phyloP scores from a whole-genome alignment of 2,113 vertebrate species.

The Eretmodus cyanostictus region DNA sequence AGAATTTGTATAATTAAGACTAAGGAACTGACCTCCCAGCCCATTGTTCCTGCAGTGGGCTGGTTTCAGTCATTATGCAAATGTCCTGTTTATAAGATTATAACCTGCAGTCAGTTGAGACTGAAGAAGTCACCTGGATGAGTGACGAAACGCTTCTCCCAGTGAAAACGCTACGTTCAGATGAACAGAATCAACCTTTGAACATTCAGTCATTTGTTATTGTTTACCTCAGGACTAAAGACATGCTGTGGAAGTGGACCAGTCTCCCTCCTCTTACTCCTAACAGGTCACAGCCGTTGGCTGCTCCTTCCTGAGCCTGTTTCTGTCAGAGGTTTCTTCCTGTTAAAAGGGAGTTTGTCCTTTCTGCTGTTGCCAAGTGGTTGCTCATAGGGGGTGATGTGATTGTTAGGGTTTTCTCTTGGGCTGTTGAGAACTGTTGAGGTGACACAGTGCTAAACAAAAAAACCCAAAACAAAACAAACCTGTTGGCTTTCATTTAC shows the following conservation, averaged over 20 bases:
- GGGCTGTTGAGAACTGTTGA: neutral
- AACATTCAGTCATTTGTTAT: neutral
- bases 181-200: neutral
- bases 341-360: neutral
- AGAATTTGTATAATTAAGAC: neutral
- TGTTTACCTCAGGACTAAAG: neutral
- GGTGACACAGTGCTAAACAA: neutral
- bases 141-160: fast-evolving
- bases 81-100: neutral
- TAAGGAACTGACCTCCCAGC: neutral
- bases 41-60: neutral
- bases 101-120: neutral
- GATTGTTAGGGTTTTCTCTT: neutral
- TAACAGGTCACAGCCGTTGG: neutral
- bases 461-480: neutral
- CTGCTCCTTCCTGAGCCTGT: neutral
- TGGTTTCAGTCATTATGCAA: neutral
- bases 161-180: neutral
- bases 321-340: neutral
- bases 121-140: fast-evolving
- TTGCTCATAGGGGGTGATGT: neutral
- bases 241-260: neutral
- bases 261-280: neutral
- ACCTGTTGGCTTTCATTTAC: neutral
- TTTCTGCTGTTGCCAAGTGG: neutral